A percentile compares a stretch with the other conserved stretches of the same genome.
Conservation (phyloP, 2,113 vertebrate species). For the Alces alces region DNA sequence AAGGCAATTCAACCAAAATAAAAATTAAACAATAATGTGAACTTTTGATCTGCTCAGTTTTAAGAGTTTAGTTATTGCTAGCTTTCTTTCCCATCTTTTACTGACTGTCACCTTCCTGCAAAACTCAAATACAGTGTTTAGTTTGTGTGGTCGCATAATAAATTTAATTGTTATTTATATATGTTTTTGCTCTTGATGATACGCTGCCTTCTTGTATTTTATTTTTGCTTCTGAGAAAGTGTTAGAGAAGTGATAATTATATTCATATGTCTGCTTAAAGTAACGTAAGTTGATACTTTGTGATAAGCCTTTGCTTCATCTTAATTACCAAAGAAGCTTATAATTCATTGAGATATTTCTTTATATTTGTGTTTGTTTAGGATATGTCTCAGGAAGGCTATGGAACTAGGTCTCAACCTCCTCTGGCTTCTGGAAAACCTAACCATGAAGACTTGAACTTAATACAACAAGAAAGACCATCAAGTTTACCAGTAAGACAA, state of each 20-base stretch:
- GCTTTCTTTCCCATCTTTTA: background rate
- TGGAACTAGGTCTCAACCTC: constrained; percentile 85
- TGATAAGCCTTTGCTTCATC: background rate
- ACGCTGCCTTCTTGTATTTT: background rate
- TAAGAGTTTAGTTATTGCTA: background rate
- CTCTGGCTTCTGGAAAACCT: constrained; percentile 90
- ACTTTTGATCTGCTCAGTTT: background rate
- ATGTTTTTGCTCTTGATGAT: background rate
- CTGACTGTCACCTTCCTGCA: background rate
- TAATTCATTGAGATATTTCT: background rate
- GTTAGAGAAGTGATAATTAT: background rate
- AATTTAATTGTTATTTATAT: background rate
- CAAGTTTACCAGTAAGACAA: constrained; percentile 95
- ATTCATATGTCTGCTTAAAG: background rate
- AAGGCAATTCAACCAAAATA: background rate
- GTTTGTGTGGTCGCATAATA: background rate
- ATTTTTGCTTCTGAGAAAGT: background rate
- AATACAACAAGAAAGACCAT: constrained; percentile 94
- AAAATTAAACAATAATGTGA: background rate
- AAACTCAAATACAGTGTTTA: background rate
- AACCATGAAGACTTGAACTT: constrained; percentile 92
- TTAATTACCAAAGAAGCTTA: background rate
- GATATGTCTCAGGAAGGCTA: constrained; percentile 93
- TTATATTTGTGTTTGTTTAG: constrained; percentile 77
- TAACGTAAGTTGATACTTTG: background rate